Base-by-base conservation (phyloP, 2,797 vertebrate genomes). In the Tenualosa ilisha region DNA sequence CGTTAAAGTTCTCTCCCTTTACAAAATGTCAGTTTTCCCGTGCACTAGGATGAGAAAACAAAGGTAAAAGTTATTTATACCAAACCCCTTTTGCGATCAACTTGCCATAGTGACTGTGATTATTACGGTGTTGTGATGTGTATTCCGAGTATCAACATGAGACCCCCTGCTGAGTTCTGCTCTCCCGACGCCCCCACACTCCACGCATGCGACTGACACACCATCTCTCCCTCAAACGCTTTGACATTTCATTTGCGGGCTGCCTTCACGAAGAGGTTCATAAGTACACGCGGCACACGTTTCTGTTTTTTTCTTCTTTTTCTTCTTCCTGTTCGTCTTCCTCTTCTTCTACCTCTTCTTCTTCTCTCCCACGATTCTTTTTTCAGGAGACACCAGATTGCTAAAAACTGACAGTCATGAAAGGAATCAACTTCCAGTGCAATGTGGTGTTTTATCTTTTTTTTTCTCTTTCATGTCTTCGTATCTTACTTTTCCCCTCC, bases 351-450 rank as follows among this genome's bases (percentile, higher is more conserved):
- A 6, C 88, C 54, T 72, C 31, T 13, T 72, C 4, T 72, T 40
- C 40, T 84, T 86, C 84, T 63, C 84, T 81, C 85, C 88, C 89
- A 88, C 88, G 89, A 89, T 90, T 72, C 31, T 72, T 72, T 40
- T 37, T 65, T 31, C 12, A 5, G 89, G 86, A 82, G 87, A 89
- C 85, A 84, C 85, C 75, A 82, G 86, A 89, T 86, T 43, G 54
- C 65, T 86, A 89, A 88, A 83, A 83, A 81, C 46, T 65, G 86
- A 87, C 85, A 86, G 84, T 65, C 88, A 24, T 82, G 83, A 86
- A 53, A 56, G 54, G 83, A 65, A 72, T 84, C 56, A 63, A 83
- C 49, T 75, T 84, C 43, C 54, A 68, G 22, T 1, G 6, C 53
- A 63, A 63, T 82, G 50, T 82, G 61, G 79, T 81, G 79, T 31